These are phyloP conservation scores for Pollenia angustigena DNA, from an alignment of 2,888 invertebrate species.

Conservation along the genomic window DNA sequence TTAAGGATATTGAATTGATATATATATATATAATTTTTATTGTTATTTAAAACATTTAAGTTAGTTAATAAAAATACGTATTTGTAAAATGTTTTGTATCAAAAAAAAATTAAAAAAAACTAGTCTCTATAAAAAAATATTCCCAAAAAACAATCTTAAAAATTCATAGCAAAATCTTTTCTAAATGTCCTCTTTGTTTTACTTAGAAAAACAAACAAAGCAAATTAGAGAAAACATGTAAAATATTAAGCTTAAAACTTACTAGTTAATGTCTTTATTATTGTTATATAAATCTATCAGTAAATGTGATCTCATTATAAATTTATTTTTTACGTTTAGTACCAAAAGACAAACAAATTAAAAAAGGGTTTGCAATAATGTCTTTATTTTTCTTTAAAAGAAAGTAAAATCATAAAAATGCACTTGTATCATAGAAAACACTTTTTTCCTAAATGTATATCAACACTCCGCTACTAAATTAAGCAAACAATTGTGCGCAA, in stretches of 20 bases:
- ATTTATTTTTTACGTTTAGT: slow-evolving; percentile 18
- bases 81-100: slow-evolving; percentile 43
- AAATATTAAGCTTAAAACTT: slow-evolving; percentile 39
- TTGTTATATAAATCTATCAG: slow-evolving; percentile 57
- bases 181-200: slow-evolving; percentile 21
- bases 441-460: too few species aligned
- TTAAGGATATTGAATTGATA: slow-evolving; percentile 39
- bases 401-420: not conserved
- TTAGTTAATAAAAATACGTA: slow-evolving; percentile 4
- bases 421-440: slow-evolving; percentile 21
- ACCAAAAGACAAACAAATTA: slow-evolving; percentile 5
- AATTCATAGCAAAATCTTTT: slow-evolving; percentile 18
- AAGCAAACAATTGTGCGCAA: not conserved
- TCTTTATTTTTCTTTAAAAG: slow-evolving; percentile 14
- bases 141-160: not conserved
- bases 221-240: slow-evolving; percentile 34
- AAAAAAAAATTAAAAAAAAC: not conserved
- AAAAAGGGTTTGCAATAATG: not conserved
- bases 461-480: too few species aligned
- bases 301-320: slow-evolving; percentile 66
- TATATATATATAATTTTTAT: not conserved
- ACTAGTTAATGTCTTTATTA: slow-evolving; percentile 55
- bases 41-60: not conserved
- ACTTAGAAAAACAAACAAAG: not conserved
- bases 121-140: not conserved